Evolutionary conservation across 2,113 vertebrate genomes (phyloP).

Genomic region (Megalops atlanticus): DNA sequence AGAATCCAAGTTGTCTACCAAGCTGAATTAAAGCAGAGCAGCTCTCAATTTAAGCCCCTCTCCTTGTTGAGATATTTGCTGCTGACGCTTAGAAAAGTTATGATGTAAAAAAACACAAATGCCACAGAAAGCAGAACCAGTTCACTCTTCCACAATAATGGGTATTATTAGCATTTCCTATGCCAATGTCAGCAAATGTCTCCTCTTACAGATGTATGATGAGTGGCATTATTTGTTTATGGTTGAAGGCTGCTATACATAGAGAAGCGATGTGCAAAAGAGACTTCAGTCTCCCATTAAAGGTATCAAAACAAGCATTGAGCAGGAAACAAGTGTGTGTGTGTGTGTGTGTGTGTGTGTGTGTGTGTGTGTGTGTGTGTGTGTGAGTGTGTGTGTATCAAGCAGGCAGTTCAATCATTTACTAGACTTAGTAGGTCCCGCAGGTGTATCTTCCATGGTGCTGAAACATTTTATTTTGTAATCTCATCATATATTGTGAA

Average conservation of each 20-base stretch:
- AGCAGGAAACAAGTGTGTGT: no score
- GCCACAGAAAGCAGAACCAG: not conserved
- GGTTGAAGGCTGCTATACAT: not conserved
- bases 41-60: not conserved
- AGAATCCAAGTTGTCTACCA: not conserved
- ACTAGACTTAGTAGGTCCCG: not conserved
- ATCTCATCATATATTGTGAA: not conserved
- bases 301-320: conserved; percentile 9
- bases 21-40: not conserved
- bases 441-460: not conserved
- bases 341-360: no score
- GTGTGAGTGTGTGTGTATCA: not conserved
- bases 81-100: not conserved
- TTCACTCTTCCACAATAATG: not conserved
- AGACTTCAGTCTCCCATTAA: conserved; percentile 40
- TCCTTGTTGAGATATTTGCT: not conserved
- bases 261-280: not conserved
- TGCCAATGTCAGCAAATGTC: not conserved
- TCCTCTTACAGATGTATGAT: not conserved
- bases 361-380: not conserved
- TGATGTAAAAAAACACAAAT: not conserved
- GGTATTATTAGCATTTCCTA: not conserved
- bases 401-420: not conserved
- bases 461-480: not conserved
- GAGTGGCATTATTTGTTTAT: not conserved